Base-by-base conservation (phyloP, 2,113 vertebrate species). In the Pelecanus crispus region DNA sequence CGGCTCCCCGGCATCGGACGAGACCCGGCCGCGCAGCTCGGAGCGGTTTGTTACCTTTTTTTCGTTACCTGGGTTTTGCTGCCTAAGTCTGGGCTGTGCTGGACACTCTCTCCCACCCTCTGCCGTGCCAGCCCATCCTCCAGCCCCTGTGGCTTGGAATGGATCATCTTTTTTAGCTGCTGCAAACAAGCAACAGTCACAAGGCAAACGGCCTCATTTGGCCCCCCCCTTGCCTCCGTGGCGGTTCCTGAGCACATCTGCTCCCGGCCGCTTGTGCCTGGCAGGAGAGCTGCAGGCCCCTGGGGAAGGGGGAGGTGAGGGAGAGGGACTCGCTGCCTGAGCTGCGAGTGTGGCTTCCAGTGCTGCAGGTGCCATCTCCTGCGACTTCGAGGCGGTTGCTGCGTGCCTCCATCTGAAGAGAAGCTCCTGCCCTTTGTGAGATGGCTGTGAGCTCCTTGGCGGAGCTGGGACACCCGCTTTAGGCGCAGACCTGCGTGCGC, bases 21-120 rank as follows among this genome's bases (percentile, higher is more conserved):
- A 31, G 58, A 29, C 67, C 19, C 28, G 8, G 1, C 52, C 24
- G 0, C 1, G 3, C 40, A 10, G 63, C n/a, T 50, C 4, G 1
- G 13, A 19, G 36, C 2, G 4, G 32, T 18, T 50, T 1, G 3
- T 71, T 32, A 21, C 32, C 1, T 0, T 22, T 44, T 44, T 44
- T 44, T 44, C 42, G 14, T 44, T 44, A 44, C 42, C 14, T 16
- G 53, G 61, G 12, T 45, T 68, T 68, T 61, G 28, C 53, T 68
- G 45, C 29, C 53, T 19, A 7, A 56, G 36, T 32, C 17, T 18
- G 13, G 40, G n/a, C 72, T 8, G 40, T 49, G 47, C 26, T 16
- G 36, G 36, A 31, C 55, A 11, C 19, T 34, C 32, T 63, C 21
- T 42, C 58, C 31, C 18, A 26, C 20, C 25, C 11, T 42, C 49